Percentiles rank a stretch among this genome's conserved stretches.
These are phyloP conservation scores for Pseudochirops cupreus DNA, from an alignment of 2,797 vertebrate genomes.

Conservation along the genomic window DNA sequence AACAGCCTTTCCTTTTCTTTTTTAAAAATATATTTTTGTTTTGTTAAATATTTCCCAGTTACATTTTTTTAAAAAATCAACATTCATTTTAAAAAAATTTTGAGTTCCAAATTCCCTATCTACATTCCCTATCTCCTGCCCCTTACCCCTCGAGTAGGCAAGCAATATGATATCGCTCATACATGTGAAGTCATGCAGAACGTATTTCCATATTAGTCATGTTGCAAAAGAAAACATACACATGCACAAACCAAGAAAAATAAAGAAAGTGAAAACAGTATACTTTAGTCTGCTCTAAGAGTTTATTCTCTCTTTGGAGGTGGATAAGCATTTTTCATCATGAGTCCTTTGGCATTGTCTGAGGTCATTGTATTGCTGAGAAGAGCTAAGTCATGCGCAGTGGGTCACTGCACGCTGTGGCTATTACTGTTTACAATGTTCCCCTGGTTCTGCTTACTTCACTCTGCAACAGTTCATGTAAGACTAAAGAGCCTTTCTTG, in stretches of 20 bases:
- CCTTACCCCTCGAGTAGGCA: background rate
- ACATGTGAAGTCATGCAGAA: background rate
- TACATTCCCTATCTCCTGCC: background rate
- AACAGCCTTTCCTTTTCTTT: background rate
- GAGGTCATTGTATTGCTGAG: background rate
- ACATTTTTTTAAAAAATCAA: background rate
- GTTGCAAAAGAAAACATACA: background rate
- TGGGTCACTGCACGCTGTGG: background rate
- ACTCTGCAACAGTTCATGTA: background rate
- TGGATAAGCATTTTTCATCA: background rate
- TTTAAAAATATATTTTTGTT: background rate
- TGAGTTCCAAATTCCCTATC: background rate
- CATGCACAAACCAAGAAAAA: background rate
- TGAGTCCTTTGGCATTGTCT: background rate
- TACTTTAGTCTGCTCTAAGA: background rate
- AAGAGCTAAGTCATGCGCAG: background rate
- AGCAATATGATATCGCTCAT: background rate
- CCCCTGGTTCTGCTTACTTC: background rate
- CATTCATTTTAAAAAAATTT: background rate
- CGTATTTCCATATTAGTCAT: background rate
- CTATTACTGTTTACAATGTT: background rate
- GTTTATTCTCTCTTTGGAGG: background rate
- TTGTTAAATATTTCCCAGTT: background rate
- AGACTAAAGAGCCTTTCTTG: background rate
- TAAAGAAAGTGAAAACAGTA: background rate